Conservation (phyloP, 2,113 vertebrate genomes). For the Morone chrysops region DNA sequence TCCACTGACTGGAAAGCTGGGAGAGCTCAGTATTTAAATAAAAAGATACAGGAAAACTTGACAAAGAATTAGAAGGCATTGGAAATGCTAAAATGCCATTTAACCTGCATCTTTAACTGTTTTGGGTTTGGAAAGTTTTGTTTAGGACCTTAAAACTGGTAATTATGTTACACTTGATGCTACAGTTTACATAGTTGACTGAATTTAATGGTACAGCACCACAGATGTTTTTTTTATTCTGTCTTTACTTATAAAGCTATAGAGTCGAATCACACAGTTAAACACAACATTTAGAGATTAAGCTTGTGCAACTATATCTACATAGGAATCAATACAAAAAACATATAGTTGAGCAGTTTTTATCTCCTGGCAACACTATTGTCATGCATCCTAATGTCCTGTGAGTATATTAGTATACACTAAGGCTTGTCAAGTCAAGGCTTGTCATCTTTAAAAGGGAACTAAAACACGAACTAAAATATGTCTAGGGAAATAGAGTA, state of each 20-base stretch:
- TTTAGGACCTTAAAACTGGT: background rate
- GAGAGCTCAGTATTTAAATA: slow-evolving; percentile 9
- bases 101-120: background rate
- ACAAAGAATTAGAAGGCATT: background rate
- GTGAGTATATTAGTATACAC: background rate
- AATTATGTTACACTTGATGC: background rate
- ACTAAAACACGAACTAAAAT: background rate
- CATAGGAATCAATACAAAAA: background rate
- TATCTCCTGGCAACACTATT: background rate
- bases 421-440: background rate
- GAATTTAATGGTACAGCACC: background rate
- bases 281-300: background rate
- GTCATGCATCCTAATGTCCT: background rate
- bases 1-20: slow-evolving; percentile 16
- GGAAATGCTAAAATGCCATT: background rate
- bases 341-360: background rate
- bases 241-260: background rate
- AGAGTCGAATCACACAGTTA: background rate
- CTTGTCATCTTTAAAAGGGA: background rate
- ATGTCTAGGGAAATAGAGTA: background rate
- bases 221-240: background rate
- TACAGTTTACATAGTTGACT: background rate
- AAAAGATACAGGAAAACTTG: background rate
- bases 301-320: background rate
- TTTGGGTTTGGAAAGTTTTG: background rate